phyloP scores from a whole-genome alignment of 2,113 vertebrate species.

The Dicrurus megarhynchus region DNA sequence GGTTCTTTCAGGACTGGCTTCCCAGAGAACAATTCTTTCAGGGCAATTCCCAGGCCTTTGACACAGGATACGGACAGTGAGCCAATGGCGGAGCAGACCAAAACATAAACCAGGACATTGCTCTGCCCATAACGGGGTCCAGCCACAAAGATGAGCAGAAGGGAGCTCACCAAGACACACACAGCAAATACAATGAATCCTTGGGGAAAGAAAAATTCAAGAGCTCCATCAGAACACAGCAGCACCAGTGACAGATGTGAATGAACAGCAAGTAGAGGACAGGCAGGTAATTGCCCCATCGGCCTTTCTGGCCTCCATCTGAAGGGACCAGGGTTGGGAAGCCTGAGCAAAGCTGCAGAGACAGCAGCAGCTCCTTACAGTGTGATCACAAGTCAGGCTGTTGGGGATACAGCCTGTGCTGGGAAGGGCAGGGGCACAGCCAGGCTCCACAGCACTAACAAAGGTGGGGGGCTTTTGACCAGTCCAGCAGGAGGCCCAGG shows the following conservation, averaged over 20 bases:
- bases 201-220: slow-evolving; percentile 55
- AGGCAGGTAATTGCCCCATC: neutral
- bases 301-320: neutral
- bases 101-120: slow-evolving; percentile 82
- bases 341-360: neutral
- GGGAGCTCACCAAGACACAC: slow-evolving; percentile 78
- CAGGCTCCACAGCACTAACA: neutral
- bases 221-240: neutral
- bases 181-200: slow-evolving; percentile 82
- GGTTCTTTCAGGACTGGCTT: slow-evolving; percentile 79
- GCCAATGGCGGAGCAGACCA: slow-evolving; percentile 83
- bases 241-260: neutral
- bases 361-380: neutral
- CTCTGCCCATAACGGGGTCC: slow-evolving; percentile 79
- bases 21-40: slow-evolving; percentile 80
- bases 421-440: neutral
- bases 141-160: slow-evolving; percentile 79
- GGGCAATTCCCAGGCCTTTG: slow-evolving; percentile 83
- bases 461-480: neutral
- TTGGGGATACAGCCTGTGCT: neutral
- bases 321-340: neutral
- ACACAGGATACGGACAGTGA: slow-evolving; percentile 82
- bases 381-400: neutral
- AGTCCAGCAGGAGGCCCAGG: neutral
- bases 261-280: neutral